Base-by-base conservation (phyloP, 2,113 vertebrate species). In the Takifugu flavidus region DNA sequence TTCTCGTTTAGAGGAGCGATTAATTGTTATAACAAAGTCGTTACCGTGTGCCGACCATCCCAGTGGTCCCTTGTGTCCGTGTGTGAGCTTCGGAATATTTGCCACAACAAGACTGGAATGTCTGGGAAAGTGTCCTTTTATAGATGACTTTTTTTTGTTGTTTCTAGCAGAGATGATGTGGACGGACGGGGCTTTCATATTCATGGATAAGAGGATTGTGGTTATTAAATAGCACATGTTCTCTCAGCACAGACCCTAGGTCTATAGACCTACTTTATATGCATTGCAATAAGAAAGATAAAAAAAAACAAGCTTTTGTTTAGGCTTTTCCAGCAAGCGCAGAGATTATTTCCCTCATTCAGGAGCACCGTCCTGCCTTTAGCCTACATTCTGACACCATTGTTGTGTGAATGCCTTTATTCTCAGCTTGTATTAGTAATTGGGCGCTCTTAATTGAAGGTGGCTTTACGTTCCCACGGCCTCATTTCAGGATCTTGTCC, bases 41-140 rank as follows among this genome's bases (percentile, higher is more conserved):
- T 15, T 63, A 45, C 49, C 64, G 59, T 49, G 42, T 57, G 55
- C 55, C 4, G 60, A 20, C 39, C 72, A 68, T 78, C 79, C 76
- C 70, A 29, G 44, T 10, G 67, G 77, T 71, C 72, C 51, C 52
- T 68, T 5, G 14, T 44, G 54, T 67, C 59, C 34, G 27, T 57
- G 45, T 57, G 67, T 10, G 56, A 74, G 67, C 75, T 67, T 65
- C 55, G 63, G 65, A 57, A 76, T 77, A 65, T 85, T 76, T 84
- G 75, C 77, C 50, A 59, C 53, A 54, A 61, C 80, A 59, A 65
- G 63, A 62, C 31, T 80, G 84, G 85, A 88, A 87, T 88, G 85
- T 82, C 82, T 88, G 82, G 82, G 79, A 83, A 88, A 72, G 26
- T 31, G 10, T 62, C 80, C 85, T 88, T 89, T 84, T 84, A 79